These are phyloP conservation scores for Puntigrus tetrazona DNA, from an alignment of 2,113 vertebrate species.

Conservation along the genomic window DNA sequence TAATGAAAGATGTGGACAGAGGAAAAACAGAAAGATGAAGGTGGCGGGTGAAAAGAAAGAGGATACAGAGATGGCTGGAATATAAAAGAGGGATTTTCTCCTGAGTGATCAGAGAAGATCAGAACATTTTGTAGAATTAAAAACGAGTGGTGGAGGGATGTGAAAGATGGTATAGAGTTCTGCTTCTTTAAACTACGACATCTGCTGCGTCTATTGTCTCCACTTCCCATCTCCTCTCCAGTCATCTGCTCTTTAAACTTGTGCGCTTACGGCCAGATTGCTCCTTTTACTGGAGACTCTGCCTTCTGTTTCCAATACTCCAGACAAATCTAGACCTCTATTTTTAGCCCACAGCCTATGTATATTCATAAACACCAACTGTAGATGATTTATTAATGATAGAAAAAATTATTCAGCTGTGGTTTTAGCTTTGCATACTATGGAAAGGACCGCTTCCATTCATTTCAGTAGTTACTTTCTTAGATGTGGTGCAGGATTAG, in stretches of 20 bases:
- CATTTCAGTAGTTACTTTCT: not conserved
- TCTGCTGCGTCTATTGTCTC: conserved; percentile 19
- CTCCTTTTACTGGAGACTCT: conserved; percentile 15
- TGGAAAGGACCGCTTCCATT: not conserved
- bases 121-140: conserved; percentile 3
- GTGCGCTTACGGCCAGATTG: conserved; percentile 20
- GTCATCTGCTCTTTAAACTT: conserved; percentile 19
- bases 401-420: conserved; percentile 32
- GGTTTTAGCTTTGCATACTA: conserved; percentile 8
- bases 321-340: conserved; percentile 31
- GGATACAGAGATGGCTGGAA: not conserved
- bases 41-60: not conserved
- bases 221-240: conserved; percentile 4
- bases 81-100: conserved; percentile 8
- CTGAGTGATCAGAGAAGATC: not conserved
- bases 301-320: conserved; percentile 31
- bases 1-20: conserved; percentile 29
- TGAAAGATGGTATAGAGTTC: not conserved
- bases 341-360: conserved; percentile 26
- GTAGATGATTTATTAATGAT: conserved; percentile 52
- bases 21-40: conserved; percentile 28
- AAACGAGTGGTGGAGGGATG: not conserved
- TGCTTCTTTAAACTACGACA: not conserved
- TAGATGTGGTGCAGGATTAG: not conserved
- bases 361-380: conserved; percentile 40